These are phyloP conservation scores for Pandemis heparana DNA, from an alignment of 2,888 invertebrate genomes.

Conservation along the genomic window DNA sequence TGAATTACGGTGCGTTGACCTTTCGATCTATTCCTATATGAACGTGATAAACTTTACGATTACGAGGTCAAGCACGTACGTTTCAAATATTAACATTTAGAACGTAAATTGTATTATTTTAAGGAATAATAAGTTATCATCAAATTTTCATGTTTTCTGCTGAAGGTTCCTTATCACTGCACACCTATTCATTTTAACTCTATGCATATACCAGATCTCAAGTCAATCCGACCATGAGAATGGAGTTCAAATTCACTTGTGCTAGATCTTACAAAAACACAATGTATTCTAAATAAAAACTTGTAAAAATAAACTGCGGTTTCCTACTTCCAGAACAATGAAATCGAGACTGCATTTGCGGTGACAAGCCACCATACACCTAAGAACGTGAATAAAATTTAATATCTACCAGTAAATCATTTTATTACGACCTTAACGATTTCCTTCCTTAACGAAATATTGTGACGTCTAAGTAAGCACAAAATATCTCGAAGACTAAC, in stretches of 20 bases:
- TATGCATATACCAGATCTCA: too few relatives aligned
- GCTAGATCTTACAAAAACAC: too few relatives aligned
- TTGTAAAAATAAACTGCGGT: not conserved
- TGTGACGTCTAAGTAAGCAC: not conserved
- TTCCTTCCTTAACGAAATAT: too few relatives aligned
- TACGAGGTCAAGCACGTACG: constrained; percentile 1
- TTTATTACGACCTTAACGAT: not conserved
- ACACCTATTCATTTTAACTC: too few relatives aligned
- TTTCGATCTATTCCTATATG: constrained; percentile 18
- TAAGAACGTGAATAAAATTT: not conserved
- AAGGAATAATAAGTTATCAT: too few relatives aligned
- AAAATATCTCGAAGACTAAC: too few relatives aligned
- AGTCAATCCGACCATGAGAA: too few relatives aligned
- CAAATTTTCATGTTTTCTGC: too few relatives aligned
- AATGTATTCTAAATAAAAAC: too few relatives aligned
- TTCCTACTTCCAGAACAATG: not conserved
- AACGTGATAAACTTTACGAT: constrained; percentile 25
- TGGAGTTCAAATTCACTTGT: too few relatives aligned
- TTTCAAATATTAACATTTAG: not conserved
- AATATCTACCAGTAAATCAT: not conserved
- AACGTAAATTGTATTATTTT: not conserved
- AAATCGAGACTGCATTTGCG: constrained; percentile 3
- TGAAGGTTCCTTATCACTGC: too few relatives aligned
- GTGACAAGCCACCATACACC: not conserved
- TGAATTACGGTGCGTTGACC: constrained; percentile 19